Base-by-base conservation (phyloP, 2,888 invertebrate genomes). In the Lochmaea crataegi region DNA sequence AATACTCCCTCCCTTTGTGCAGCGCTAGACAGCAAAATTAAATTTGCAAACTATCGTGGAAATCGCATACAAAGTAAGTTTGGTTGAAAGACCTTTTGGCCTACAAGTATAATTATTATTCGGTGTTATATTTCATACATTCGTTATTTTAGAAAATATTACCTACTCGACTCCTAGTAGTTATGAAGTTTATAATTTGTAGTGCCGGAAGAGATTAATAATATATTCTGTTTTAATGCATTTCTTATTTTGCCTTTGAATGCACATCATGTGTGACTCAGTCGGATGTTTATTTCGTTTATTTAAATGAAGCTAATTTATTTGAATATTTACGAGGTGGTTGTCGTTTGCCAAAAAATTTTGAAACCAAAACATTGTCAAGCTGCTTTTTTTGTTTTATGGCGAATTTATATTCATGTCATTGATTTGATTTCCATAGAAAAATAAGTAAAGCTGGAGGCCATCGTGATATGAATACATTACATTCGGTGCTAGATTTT, bases 271-370 rank as follows among this genome's bases (percentile, higher is more conserved):
- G 22, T 22, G 56, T 10, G 22, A 38, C n/a, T 38, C 38, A 14
- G 14, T 68, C 48, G 22, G 32, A 68, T 69, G 70, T 65, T 63
- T 75, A 70, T 77, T 76, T 77, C 78, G 79, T 79, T 77, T 78
- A 76, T 75, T 77, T 75, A 72, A 74, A 77, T 78, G 76, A 65
- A 72, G 67, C 56, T 73, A 77, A 78, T 48, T 48, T n/a, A 48
- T n/a, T 48, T 48, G 48, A 48, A 48, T 48, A 14, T 48, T 14
- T 48, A n/a, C n/a, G 48, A n/a, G 48, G 45, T 45, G 45, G 45
- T 14, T 7, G 48, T n/a, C n/a, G 48, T 48, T n/a, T 48, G 48
- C 48, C 48, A 48, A 48, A 48, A 48, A 48, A 48, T 12, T 4
- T 48, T 48, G 5, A 48, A n/a, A 48, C 48, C 48, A 48, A 48